Base-by-base conservation (phyloP, 2,113 vertebrate species). In the Tychaedon coryphoeus region DNA sequence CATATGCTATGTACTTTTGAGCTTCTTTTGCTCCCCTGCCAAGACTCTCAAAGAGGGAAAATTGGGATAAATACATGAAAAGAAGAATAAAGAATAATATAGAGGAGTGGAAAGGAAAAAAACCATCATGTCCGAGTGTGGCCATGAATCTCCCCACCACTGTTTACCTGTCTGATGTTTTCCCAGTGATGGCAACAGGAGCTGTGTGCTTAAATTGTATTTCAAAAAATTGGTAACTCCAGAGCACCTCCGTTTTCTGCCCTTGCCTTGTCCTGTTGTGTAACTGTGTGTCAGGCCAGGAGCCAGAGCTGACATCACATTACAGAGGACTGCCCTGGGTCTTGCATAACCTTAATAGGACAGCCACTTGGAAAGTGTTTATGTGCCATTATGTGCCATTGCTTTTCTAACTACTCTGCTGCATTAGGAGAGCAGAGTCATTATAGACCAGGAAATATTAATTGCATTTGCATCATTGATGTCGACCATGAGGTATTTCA, bases 301-400 rank as follows among this genome's bases (percentile, higher is more conserved):
- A 90, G 90, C 88, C 87, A 95, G 92, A 71, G 72, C 58, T 90
- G 91, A 94, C 60, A 47, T 94, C 87, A 96, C 18, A 0, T 66
- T 88, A 86, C 64, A 88, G 75, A 95, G 72, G 66, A 73, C 82
- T 83, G 81, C 75, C 54, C 45, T 88, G 25, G 56, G 47, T 90
- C 93, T 96, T 95, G 90, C 88, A 86, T 93, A 96, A 96, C 82
- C 71, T 88, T 90, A 92, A 92, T 23, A 80, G 88, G 92, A 94
- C 43, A 77, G 71, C 85, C 74, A 73, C 67, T 95, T 90, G 45
- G 43, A 90, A 86, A 94, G 43, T 40, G 67, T 86, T 93, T 80
- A 56, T 86, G 36, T 77, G 56, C 66, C 71, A 64, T 93, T 90
- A 80, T 69, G 64, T 91, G 71, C 80, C 71, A 64, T 36, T 79